Base-by-base conservation (phyloP, 2,113 vertebrate genomes). In the Platycercus adscitus region DNA sequence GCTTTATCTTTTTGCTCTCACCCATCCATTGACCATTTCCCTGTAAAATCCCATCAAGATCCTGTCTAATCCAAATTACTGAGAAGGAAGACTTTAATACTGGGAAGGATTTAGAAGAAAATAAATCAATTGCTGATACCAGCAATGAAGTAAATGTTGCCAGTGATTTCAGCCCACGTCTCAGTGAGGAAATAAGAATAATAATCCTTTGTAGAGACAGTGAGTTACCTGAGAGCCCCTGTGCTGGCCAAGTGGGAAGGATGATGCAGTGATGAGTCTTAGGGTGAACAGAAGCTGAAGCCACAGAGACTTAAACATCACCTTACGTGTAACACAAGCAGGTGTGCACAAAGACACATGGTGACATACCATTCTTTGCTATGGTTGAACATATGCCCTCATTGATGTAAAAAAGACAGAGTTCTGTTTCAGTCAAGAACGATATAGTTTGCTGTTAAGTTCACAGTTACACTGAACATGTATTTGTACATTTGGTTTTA, bases 401-500 rank as follows among this genome's bases (percentile, higher is more conserved):
- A 88, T 90, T 95, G 86, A 86, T 52, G 64, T 68, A 47, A 55
- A 86, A 88, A 86, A 90, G 75, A 69, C 43, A 81, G 64, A 89
- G 76, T 60, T 86, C 76, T 94, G 68, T 84, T 95, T 93, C 85
- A 94, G 79, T 90, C 82, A 91, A 88, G 72, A 69, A 84, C 78
- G 78, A 60, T 39, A 26, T 8, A 80, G 28, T 81, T 89, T 81
- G 69, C 77, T 93, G 39, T 92, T 93, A 91, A 91, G 95, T 87
- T 92, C 86, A 78, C 77, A 93, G 60, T 83, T 95, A 82, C 13
- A 50, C 41, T 89, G 75, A 85, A 81, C 69, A 58, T 91, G 28
- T 65, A 94, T 88, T 91, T 95, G 46, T 94, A 86, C 79, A 95
- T 97, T 97, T 96, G 94, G 90, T 95, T 96, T 96, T 68, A 73